These are phyloP conservation scores for Gopherus evgoodei DNA, from an alignment of 2,113 vertebrate genomes.

Conservation along the genomic window DNA sequence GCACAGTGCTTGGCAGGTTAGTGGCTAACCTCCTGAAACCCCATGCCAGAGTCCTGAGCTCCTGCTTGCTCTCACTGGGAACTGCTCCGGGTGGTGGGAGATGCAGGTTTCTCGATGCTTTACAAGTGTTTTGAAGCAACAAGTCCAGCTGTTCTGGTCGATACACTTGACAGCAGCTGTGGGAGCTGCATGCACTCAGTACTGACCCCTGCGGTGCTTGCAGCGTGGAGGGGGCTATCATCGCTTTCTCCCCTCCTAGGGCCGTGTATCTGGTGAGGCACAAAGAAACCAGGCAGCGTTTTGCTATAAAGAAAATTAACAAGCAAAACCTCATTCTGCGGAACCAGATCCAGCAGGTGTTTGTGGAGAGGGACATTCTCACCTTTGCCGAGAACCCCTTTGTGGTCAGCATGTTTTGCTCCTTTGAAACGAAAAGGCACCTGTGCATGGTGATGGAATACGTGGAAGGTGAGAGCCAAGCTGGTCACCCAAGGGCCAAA, in stretches of 20 bases:
- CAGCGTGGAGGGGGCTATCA: accelerated
- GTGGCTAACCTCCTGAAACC: not conserved
- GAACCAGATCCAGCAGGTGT: slow-evolving; percentile 99
- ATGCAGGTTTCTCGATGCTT: not conserved
- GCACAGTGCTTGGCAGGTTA: no score
- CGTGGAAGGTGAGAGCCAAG: slow-evolving; percentile 87
- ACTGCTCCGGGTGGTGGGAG: not conserved
- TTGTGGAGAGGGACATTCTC: slow-evolving; percentile 97
- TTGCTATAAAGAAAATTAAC: slow-evolving; percentile 99
- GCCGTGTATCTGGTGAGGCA: slow-evolving; percentile 96
- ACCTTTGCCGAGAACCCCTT: slow-evolving; percentile 98
- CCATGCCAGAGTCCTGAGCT: not conserved
- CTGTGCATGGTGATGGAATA: slow-evolving; percentile 99
- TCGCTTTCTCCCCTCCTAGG: slow-evolving; percentile 48
- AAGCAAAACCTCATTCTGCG: slow-evolving; percentile 96
- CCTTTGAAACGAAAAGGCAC: slow-evolving; percentile 94
- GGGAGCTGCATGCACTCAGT: not conserved
- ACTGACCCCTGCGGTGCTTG: accelerated
- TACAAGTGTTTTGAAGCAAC: not conserved
- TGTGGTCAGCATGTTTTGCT: slow-evolving; percentile 99
- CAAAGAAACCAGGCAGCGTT: slow-evolving; percentile 92
- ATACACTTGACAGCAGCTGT: not conserved
- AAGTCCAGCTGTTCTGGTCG: not conserved
- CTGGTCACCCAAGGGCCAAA: not conserved
- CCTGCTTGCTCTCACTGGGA: not conserved